Conservation (phyloP, 2,113 vertebrate species). For the Labeo rohita region DNA sequence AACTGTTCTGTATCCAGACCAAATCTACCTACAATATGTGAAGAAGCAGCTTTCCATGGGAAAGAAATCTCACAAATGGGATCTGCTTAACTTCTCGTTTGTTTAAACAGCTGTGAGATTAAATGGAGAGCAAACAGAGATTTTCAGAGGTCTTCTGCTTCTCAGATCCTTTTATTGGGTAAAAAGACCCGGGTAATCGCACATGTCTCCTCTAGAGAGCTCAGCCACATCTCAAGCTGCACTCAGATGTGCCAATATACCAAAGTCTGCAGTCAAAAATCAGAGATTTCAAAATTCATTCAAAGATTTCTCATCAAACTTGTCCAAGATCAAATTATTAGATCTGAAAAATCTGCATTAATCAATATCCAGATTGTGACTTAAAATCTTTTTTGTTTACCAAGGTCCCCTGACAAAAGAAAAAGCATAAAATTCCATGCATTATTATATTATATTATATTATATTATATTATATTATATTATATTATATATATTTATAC, state of each 20-base stretch:
- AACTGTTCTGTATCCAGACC: background rate
- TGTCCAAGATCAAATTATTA: background rate
- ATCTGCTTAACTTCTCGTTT: background rate
- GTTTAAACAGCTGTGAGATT: constrained; percentile 22
- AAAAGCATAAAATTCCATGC: background rate
- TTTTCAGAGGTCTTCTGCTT: background rate
- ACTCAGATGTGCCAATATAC: background rate
- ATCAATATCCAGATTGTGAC: background rate
- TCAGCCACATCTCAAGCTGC: background rate
- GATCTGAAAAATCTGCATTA: background rate
- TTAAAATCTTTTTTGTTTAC: background rate
- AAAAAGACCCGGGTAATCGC: background rate
- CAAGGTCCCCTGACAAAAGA: background rate
- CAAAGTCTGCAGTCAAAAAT: background rate
- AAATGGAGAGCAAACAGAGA: background rate
- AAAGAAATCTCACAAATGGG: background rate
- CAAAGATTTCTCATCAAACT: background rate
- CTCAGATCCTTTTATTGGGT: background rate
- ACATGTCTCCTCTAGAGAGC: background rate
- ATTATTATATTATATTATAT: background rate
- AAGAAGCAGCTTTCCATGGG: background rate
- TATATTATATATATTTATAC: too few species aligned
- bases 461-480: background rate
- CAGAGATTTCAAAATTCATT: background rate
- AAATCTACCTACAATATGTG: background rate